phyloP scores from a whole-genome alignment of 35 echinoderm and acorn worm genomes.

The Apostichopus japonicus region DNA sequence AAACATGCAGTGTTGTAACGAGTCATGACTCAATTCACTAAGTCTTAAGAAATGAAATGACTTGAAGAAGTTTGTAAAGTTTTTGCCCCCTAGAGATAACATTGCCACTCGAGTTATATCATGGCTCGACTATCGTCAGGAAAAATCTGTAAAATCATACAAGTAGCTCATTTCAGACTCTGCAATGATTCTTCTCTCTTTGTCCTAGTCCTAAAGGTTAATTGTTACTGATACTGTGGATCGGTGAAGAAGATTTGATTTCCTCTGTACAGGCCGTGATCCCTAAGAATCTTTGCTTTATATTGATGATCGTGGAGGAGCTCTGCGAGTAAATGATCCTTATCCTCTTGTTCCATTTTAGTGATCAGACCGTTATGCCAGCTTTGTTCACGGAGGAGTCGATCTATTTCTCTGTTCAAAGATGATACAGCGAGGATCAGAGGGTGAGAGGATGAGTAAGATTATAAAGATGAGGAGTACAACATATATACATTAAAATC shows the following conservation, averaged over 20 bases:
- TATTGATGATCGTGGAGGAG: conserved; percentile 73
- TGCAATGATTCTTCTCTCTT: too few relatives aligned
- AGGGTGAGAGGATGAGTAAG: not conserved
- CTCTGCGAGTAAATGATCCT: conserved; percentile 50
- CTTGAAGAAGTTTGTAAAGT: too few relatives aligned
- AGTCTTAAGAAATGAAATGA: too few relatives aligned
- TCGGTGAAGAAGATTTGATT: conserved; percentile 80
- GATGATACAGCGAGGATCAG: not conserved
- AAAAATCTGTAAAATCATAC: too few relatives aligned
- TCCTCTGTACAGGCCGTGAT: conserved; percentile 89
- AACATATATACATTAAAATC: not conserved
- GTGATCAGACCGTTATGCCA: conserved; percentile 87
- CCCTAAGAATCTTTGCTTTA: conserved; percentile 78
- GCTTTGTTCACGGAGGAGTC: conserved; percentile 65
- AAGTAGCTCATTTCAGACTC: too few relatives aligned
- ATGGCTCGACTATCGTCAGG: too few relatives aligned
- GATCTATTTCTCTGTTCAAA: conserved; percentile 70
- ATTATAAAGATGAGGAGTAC: not conserved
- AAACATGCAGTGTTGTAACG: too few relatives aligned
- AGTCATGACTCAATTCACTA: too few relatives aligned
- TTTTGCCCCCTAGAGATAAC: too few relatives aligned
- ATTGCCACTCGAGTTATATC: too few relatives aligned
- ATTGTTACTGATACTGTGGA: conserved; percentile 61
- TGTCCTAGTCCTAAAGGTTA: too few relatives aligned
- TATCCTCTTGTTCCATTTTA: conserved; percentile 77